Percentiles rank a stretch among this genome's conserved stretches.
These are phyloP conservation scores for Drosophila sp. DNA, from an alignment of 1,140 invertebrate species.

Conservation along the genomic window DNA sequence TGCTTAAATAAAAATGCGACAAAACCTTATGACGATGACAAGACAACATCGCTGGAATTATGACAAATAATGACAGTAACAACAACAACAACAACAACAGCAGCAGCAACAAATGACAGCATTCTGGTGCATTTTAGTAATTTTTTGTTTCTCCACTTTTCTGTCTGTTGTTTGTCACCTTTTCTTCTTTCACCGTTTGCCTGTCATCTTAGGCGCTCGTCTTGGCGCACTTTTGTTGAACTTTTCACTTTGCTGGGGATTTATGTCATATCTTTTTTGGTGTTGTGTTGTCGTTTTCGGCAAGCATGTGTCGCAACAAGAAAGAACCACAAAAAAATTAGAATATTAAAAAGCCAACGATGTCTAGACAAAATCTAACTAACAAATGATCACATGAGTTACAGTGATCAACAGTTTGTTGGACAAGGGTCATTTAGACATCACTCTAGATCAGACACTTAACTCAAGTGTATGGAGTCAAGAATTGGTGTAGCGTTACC, in stretches of 20 bases:
- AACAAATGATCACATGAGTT: background rate
- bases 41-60: conserved; percentile 64
- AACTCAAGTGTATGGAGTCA: too few species aligned
- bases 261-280: background rate
- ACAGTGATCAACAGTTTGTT: background rate
- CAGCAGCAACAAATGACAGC: conserved; percentile 56
- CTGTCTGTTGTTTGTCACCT: conserved; percentile 21
- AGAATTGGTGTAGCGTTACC: too few species aligned
- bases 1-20: conserved; percentile 70
- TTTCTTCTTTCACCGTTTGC: background rate
- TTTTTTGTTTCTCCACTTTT: conserved; percentile 29
- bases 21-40: conserved; percentile 62
- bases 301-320: background rate
- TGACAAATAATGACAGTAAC: conserved; percentile 68
- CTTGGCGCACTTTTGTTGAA: conserved; percentile 3
- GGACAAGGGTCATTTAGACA: too few species aligned
- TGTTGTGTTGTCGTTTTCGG: background rate
- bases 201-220: conserved; percentile 11
- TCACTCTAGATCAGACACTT: too few species aligned
- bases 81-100: conserved; percentile 44
- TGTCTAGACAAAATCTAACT: background rate
- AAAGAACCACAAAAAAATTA: background rate
- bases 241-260: background rate
- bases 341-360: background rate
- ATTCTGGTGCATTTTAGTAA: conserved; percentile 62